Evolutionary conservation across 2,113 vertebrate genomes (phyloP).

Genomic region (Notothenia rossii): DNA sequence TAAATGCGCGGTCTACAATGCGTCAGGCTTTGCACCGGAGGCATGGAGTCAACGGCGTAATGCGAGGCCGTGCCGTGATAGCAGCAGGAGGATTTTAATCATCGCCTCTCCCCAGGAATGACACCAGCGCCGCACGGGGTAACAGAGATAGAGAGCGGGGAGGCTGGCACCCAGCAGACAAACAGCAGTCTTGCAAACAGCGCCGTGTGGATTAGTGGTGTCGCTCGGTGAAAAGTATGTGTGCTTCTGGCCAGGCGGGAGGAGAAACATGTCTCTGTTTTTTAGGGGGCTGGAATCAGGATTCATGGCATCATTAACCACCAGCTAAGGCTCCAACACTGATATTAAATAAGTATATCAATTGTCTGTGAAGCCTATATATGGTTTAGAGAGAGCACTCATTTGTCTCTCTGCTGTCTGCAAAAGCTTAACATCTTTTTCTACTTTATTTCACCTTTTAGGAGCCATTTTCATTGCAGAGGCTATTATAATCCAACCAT

Average conservation of each 20-base stretch:
- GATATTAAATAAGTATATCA: constrained; percentile 78
- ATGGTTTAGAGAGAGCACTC: constrained; percentile 39
- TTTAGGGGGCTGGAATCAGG: constrained; percentile 51
- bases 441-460: constrained; percentile 47
- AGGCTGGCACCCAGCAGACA: constrained; percentile 75
- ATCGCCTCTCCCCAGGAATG: constrained; percentile 80
- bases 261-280: constrained; percentile 46
- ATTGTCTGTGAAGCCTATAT: constrained; percentile 61
- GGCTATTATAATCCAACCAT: constrained; percentile 66
- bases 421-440: constrained; percentile 43
- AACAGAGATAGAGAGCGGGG: constrained; percentile 71
- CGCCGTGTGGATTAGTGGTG: constrained; percentile 65
- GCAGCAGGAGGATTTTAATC: constrained; percentile 82
- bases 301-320: constrained; percentile 79
- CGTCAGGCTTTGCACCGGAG: constrained; percentile 78
- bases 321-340: constrained; percentile 49
- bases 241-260: constrained; percentile 63
- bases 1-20: constrained; percentile 75
- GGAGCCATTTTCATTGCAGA: constrained; percentile 14
- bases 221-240: constrained; percentile 61
- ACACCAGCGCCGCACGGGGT: constrained; percentile 73
- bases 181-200: constrained; percentile 74
- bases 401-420: constrained; percentile 59
- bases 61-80: constrained; percentile 63
- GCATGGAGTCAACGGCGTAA: constrained; percentile 68